Evolutionary conservation across 2,797 vertebrate genomes (phyloP), one percentile per base, ranked within the genome.

Genomic region (Geotrypetes seraphini): DNA sequence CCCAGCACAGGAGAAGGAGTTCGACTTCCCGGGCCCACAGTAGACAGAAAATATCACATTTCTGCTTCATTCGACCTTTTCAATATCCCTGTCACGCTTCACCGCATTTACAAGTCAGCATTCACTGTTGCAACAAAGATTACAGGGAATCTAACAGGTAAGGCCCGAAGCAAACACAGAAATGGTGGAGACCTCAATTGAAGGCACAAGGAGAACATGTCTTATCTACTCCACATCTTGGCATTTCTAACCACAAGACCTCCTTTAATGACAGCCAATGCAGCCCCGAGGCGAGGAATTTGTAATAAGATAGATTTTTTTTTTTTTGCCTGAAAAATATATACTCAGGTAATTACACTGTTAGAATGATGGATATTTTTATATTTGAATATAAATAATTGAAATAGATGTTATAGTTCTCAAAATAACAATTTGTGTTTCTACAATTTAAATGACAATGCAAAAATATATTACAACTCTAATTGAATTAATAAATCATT

Each of bases 301-400:
- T 69, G 79, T 88, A 91, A 88, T 93, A 81, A 86, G 87, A 95
- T 89, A 86, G 84, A 76, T 67, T 74, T 74, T 85, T 84, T 68
- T 76, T 72, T 43, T 68, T 76, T 72, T 43, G 21, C 74, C 79
- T 79, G 79, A 86, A 91, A 90, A 89, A 92, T 92, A 89, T 85
- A 92, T 90, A 91, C 82, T 50, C 43, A 72, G 77, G 86, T 92
- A 95, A 89, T 96, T 97, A 94, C 91, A 89, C 90, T 91, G 90
- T 90, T 92, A 92, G 90, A 83, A 87, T 95, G 90, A 96, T 93
- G 84, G 90, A 96, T 91, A 85, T 86, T 89, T n/a, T 84, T 73
- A 69, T 71, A 79, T 79, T 79, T 83, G 79, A 84, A 71, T 57
- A 46, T 86, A 81, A 86, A n/a, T n/a, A n/a, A 82, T 84, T 73